A percentile compares a stretch with the other conserved stretches of the same genome.
These are phyloP conservation scores for Anthophora plumipes DNA, from an alignment of 2,888 invertebrate genomes.

Conservation along the genomic window DNA sequence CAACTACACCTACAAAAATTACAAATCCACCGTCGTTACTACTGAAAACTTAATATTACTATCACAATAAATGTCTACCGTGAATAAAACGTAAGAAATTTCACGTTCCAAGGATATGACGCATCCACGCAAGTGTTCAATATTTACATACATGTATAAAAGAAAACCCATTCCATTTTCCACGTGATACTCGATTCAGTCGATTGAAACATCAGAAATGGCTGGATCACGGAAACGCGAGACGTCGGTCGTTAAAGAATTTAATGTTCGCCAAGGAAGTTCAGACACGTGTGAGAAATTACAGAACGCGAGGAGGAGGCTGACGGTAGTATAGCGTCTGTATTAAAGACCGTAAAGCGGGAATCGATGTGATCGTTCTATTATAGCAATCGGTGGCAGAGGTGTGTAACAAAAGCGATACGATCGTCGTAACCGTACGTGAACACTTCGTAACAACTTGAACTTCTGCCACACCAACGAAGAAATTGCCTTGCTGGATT, in stretches of 20 bases:
- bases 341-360: constrained; percentile 50
- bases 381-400: constrained; percentile 52
- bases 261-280: constrained; percentile 20
- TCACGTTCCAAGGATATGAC: too few relatives aligned
- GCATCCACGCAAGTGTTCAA: not conserved
- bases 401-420: constrained; percentile 63
- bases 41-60: too few relatives aligned
- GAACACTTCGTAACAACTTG: constrained; percentile 51
- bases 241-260: constrained; percentile 20
- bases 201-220: constrained; percentile 15
- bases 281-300: constrained; percentile 44
- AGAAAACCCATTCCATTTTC: not conserved
- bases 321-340: constrained; percentile 38
- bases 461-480: constrained; percentile 23
- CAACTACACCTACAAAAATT: too few relatives aligned
- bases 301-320: constrained; percentile 18
- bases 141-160: not conserved
- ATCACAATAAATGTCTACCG: too few relatives aligned
- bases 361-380: constrained; percentile 65
- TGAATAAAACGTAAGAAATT: too few relatives aligned
- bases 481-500: constrained; percentile 48
- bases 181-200: not conserved
- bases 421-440: constrained; percentile 47
- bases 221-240: constrained; percentile 18
- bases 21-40: too few relatives aligned